Percentiles rank a stretch among this genome's conserved stretches.
Evolutionary conservation across 2,797 vertebrate genomes (phyloP).

Genomic region (Catamblyrhynchus diadema): DNA sequence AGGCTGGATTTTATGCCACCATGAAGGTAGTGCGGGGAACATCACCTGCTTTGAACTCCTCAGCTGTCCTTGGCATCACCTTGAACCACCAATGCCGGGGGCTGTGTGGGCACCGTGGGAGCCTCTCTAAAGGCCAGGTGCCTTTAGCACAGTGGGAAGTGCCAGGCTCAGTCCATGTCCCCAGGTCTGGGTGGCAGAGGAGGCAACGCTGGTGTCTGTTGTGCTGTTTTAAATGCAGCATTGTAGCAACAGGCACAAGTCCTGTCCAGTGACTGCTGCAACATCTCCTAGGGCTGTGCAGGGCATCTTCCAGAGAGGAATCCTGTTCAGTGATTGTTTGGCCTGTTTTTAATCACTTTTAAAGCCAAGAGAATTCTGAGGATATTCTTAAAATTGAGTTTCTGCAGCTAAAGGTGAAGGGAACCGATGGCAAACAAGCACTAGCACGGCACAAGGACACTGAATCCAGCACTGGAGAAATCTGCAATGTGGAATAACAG

Average conservation of each 20-base stretch:
- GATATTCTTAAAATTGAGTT: conserved; percentile 1
- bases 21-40: not conserved
- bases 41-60: conserved; percentile 42
- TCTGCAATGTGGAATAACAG: conserved; percentile 54
- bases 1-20: not conserved
- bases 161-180: not conserved
- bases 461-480: conserved; percentile 69
- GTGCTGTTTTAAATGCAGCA: not conserved
- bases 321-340: not conserved
- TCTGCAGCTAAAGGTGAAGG: conserved; percentile 14
- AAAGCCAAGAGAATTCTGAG: conserved; percentile 16
- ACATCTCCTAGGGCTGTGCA: not conserved
- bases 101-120: not conserved
- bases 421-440: not conserved
- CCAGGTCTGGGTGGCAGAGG: not conserved
- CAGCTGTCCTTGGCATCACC: not conserved
- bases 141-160: not conserved
- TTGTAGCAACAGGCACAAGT: not conserved
- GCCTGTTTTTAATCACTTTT: conserved; percentile 26
- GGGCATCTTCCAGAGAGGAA: not conserved
- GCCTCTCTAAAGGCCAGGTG: not conserved
- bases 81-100: not conserved
- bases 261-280: not conserved
- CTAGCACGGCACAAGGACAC: not conserved
- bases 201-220: not conserved